phyloP scores from a whole-genome alignment of 2,888 invertebrate genomes.

The Hypomecis punctinalis region DNA sequence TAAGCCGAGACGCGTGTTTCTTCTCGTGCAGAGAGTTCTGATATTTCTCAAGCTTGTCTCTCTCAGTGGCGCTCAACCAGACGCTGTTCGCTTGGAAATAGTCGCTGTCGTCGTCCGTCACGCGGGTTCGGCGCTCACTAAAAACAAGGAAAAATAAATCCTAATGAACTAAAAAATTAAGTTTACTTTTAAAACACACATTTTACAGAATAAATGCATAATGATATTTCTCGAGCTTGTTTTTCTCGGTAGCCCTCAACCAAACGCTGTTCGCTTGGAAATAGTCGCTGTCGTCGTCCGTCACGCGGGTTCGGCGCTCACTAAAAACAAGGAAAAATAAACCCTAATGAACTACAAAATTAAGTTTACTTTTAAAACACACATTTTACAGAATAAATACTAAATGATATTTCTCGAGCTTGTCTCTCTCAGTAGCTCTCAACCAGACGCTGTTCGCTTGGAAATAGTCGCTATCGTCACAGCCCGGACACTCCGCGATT shows the following conservation, averaged over 20 bases:
- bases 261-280: slow-evolving; percentile 93
- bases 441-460: slow-evolving; percentile 93
- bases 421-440: slow-evolving; percentile 88
- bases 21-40: slow-evolving; percentile 88
- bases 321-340: slow-evolving; percentile 66
- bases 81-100: slow-evolving; percentile 94
- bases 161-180: not conserved
- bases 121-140: slow-evolving; percentile 89
- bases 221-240: slow-evolving; percentile 88
- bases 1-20: slow-evolving; percentile 88
- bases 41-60: slow-evolving; percentile 87
- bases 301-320: slow-evolving; percentile 90
- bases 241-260: slow-evolving; percentile 89
- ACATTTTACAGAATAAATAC: too few species aligned
- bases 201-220: too few species aligned
- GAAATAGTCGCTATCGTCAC: slow-evolving; percentile 98
- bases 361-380: too few species aligned
- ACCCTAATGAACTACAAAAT: not conserved
- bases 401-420: slow-evolving; percentile 88
- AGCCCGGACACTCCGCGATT: too few species aligned
- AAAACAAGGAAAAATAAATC: not conserved
- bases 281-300: slow-evolving; percentile 98
- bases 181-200: too few species aligned
- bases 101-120: slow-evolving; percentile 97
- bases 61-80: slow-evolving; percentile 91